A percentile compares a stretch with the other conserved stretches of the same genome.
phyloP scores from a whole-genome alignment of 2,113 vertebrate genomes.

The Leptocoma aspasia region DNA sequence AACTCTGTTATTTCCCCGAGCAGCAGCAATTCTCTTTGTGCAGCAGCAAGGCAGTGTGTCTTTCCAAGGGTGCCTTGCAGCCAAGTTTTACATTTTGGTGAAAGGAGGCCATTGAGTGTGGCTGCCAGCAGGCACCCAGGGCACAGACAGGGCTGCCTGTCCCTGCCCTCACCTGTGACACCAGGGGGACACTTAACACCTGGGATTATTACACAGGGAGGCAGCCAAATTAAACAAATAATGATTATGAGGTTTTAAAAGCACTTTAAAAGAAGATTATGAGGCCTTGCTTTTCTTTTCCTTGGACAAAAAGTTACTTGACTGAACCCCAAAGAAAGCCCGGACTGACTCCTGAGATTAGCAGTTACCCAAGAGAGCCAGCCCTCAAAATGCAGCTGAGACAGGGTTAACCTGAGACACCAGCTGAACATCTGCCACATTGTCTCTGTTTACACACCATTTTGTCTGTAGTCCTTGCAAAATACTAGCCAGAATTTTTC shows the following conservation, averaged over 20 bases:
- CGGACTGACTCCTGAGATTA: neutral
- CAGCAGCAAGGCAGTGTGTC: conserved; percentile 13
- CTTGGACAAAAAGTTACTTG: neutral
- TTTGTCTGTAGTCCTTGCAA: neutral
- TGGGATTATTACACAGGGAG: neutral
- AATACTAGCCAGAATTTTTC: neutral
- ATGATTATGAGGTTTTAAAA: neutral
- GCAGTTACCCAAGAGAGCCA: neutral
- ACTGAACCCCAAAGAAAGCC: neutral
- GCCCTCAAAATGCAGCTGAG: neutral
- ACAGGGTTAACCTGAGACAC: neutral
- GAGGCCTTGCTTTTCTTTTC: neutral
- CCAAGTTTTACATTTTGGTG: conserved; percentile 22
- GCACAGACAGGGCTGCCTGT: neutral
- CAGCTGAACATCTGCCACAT: neutral
- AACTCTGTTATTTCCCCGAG: conserved; percentile 6
- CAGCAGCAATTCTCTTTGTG: conserved; percentile 24
- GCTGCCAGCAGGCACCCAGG: neutral
- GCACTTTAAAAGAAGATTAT: neutral
- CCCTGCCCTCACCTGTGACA: neutral
- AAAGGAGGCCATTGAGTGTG: neutral
- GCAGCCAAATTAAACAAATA: neutral
- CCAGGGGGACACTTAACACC: neutral
- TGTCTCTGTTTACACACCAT: neutral
- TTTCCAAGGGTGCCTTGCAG: neutral